phyloP scores from a whole-genome alignment of 2,113 vertebrate species.

The Pollimyrus isidori region DNA sequence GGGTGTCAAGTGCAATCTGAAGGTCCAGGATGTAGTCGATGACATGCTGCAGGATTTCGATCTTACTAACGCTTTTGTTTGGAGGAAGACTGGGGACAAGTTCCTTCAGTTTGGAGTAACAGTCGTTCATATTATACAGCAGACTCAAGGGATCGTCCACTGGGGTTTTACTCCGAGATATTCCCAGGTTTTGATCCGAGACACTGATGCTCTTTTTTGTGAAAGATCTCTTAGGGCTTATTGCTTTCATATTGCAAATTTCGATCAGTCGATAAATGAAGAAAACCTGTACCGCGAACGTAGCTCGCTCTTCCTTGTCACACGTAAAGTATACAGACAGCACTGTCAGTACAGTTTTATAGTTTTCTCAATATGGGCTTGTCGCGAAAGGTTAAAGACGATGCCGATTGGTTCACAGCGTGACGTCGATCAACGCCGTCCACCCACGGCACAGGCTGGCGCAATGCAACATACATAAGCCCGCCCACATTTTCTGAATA shows the following conservation, averaged over 20 bases:
- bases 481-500: conserved; percentile 32
- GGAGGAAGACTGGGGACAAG: conserved; percentile 81
- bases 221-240: conserved; percentile 69
- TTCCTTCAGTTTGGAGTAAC: conserved; percentile 80
- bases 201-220: conserved; percentile 56
- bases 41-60: conserved; percentile 87
- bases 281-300: neutral
- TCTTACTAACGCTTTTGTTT: conserved; percentile 80
- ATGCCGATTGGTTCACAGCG: conserved; percentile 31
- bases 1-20: conserved; percentile 80
- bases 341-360: conserved; percentile 27
- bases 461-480: neutral
- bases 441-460: conserved; percentile 25
- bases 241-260: conserved; percentile 68
- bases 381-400: conserved; percentile 11
- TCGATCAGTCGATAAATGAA: neutral
- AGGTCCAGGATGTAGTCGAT: conserved; percentile 88
- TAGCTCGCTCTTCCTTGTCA: neutral
- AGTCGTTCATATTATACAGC: conserved; percentile 83
- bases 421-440: conserved; percentile 27
- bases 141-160: conserved; percentile 73
- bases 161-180: conserved; percentile 70
- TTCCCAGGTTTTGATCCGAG: conserved; percentile 68
- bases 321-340: neutral
- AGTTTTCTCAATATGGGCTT: conserved; percentile 22